Evolutionary conservation across 1,140 invertebrate species (phyloP).

Genomic region (Aphidius ervi): DNA sequence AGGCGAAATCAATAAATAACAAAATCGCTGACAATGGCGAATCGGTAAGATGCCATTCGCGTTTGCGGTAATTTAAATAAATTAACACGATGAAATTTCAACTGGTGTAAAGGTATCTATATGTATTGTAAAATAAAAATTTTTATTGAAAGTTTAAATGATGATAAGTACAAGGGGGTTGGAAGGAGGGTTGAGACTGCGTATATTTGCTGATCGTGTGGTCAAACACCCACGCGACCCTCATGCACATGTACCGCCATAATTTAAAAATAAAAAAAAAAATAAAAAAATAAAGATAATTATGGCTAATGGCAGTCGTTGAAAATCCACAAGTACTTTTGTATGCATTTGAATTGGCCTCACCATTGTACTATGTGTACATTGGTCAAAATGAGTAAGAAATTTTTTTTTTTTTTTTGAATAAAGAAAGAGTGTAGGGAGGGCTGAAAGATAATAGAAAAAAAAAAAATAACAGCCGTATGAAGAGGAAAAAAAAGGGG

Average conservation of each 20-base stretch:
- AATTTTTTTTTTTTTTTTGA: not conserved
- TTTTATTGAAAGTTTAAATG: no score
- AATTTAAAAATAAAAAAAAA: conserved; percentile 25
- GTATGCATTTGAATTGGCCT: conserved; percentile 15
- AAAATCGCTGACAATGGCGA: conserved; percentile 42
- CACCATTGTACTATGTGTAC: not conserved
- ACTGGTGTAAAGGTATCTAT: not conserved
- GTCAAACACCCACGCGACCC: conserved; percentile 37
- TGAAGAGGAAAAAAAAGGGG: not conserved
- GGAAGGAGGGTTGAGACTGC: not conserved
- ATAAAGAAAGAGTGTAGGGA: not conserved
- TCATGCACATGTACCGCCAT: conserved; percentile 23
- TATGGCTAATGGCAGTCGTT: conserved; percentile 43
- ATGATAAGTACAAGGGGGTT: not conserved
- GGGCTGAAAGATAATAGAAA: not conserved
- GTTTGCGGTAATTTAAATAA: conserved; percentile 46
- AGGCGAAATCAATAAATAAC: conserved; percentile 40
- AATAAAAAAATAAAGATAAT: conserved; percentile 32
- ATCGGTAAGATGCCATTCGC: conserved; percentile 38
- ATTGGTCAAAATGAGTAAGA: not conserved
- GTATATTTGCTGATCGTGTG: not conserved
- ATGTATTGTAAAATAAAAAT: no score
- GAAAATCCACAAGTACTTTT: conserved; percentile 29
- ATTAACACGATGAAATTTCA: conserved; percentile 34
- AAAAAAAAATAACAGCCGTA: not conserved